These are phyloP conservation scores for Diabrotica undecimpunctata DNA, from an alignment of 1,140 invertebrate genomes.

Conservation along the genomic window DNA sequence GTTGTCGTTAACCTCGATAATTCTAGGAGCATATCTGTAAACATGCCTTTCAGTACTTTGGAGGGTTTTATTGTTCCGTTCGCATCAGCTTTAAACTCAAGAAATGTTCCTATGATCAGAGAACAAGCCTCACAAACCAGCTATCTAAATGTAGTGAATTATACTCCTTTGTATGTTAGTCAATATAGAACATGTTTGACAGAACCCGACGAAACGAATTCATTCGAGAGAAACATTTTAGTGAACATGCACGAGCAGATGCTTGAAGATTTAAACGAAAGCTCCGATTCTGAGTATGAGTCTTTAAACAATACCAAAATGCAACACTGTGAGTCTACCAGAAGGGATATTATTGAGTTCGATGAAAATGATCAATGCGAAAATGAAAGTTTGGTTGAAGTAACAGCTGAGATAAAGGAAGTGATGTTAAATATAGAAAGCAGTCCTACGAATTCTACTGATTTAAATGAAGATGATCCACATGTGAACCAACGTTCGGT, in stretches of 20 bases:
- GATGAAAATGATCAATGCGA: constrained; percentile 18
- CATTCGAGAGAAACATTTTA: constrained; percentile 36
- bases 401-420: constrained; percentile 15
- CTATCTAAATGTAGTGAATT: constrained; percentile 28
- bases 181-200: constrained; percentile 19
- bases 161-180: constrained; percentile 30
- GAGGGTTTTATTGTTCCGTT: constrained; percentile 42
- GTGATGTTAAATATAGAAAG: constrained; percentile 14
- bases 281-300: constrained; percentile 7
- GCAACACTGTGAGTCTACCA: background rate
- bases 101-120: constrained; percentile 24
- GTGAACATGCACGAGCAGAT: constrained; percentile 31
- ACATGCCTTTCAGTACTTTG: constrained; percentile 36
- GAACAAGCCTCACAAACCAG: constrained; percentile 35
- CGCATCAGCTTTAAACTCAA: constrained; percentile 38
- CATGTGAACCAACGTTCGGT: background rate
- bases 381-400: constrained; percentile 25
- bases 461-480: background rate
- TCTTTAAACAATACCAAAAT: constrained; percentile 3
- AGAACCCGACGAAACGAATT: constrained; percentile 7
- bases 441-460: background rate
- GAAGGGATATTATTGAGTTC: constrained; percentile 22
- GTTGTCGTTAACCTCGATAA: constrained; percentile 36
- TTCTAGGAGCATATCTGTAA: constrained; percentile 33
- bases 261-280: constrained; percentile 20